Evolutionary conservation across 2,797 vertebrate genomes (phyloP), one percentile per base, ranked within the genome.

Genomic region (Echiichthys vipera): DNA sequence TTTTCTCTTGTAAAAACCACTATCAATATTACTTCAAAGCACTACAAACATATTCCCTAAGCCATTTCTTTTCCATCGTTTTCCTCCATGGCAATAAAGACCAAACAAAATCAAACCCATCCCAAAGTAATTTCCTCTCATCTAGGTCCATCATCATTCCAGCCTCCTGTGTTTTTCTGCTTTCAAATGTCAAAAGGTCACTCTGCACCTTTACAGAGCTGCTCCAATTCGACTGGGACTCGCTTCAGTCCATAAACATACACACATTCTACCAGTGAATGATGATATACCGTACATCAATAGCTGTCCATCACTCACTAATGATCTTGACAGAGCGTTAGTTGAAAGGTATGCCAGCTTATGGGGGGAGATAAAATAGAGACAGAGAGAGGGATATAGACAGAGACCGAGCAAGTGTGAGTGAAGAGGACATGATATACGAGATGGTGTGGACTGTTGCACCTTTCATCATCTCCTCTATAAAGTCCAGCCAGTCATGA

Each of bases 401-500:
- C 57, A 64, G 64, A 76, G 50, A 53, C 47, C 30, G 30, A 50
- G 78, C 32, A 67, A 65, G 87, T 86, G 84, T 75, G 85, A 68
- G 83, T 84, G 87, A 90, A 90, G 83, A 88, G 83, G 54, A 81
- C 66, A 64, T 93, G 91, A 95, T 91, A 87, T 92, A 94, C 71
- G 85, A 86, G 83, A 84, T 49, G 77, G 86, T 85, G 88, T 88
- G 75, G 91, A 91, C 88, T 89, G 86, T 88, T 82, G 90, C 89
- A 89, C 92, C 93, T 94, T 94, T 92, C 91, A 93, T 94, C 91
- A 92, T 92, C 89, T 90, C 83, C 79, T 84, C 93, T 84, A 93
- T 94, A 91, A 94, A 93, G 91, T 91, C 87, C 87, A 92, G 85
- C 85, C 93, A 90, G 89, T 93, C 94, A 93, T 94, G 92, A 95